These are phyloP conservation scores for Turritopsis rubra DNA, from an alignment of 30 jellyfish, hydroid and myxozoan species.

Conservation along the genomic window DNA sequence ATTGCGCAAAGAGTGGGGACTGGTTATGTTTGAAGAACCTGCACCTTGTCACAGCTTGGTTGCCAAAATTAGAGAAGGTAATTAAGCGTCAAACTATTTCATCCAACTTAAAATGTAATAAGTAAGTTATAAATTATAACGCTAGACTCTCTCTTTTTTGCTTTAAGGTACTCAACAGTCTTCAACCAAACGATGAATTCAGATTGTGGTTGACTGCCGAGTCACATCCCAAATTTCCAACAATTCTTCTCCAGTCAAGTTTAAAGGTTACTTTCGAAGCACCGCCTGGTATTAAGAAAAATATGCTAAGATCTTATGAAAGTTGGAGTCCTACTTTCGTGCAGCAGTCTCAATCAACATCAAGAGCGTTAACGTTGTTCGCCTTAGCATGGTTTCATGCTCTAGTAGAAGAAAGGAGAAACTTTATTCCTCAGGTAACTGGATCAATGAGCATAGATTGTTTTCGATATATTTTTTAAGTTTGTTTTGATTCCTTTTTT, in stretches of 20 bases:
- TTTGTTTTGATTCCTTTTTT: neutral
- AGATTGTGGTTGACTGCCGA: constrained; percentile 95
- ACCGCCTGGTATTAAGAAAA: constrained; percentile 93
- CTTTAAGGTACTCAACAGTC: constrained; percentile 57
- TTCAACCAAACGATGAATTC: constrained; percentile 84
- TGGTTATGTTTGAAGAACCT: constrained; percentile 88
- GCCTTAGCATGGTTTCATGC: constrained; percentile 94
- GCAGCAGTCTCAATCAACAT: constrained; percentile 46
- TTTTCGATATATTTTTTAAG: neutral
- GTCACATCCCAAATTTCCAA: constrained; percentile 81
- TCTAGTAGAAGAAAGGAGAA: constrained; percentile 89
- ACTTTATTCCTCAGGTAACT: constrained; percentile 79
- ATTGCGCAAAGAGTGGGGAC: constrained; percentile 67
- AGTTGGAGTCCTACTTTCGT: constrained; percentile 81
- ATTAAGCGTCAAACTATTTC: too few relatives aligned
- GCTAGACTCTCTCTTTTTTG: neutral
- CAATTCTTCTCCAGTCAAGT: constrained; percentile 83
- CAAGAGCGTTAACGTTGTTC: constrained; percentile 70
- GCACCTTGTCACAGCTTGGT: constrained; percentile 88
- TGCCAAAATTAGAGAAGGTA: constrained; percentile 81
- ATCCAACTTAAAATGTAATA: too few relatives aligned
- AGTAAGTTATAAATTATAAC: neutral
- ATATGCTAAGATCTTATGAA: constrained; percentile 85
- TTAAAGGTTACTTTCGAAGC: constrained; percentile 92
- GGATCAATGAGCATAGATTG: neutral